A percentile compares a stretch with the other conserved stretches of the same genome.
Conservation (phyloP, 2,888 invertebrate genomes). For the Prosopocoilus inquinatus region DNA sequence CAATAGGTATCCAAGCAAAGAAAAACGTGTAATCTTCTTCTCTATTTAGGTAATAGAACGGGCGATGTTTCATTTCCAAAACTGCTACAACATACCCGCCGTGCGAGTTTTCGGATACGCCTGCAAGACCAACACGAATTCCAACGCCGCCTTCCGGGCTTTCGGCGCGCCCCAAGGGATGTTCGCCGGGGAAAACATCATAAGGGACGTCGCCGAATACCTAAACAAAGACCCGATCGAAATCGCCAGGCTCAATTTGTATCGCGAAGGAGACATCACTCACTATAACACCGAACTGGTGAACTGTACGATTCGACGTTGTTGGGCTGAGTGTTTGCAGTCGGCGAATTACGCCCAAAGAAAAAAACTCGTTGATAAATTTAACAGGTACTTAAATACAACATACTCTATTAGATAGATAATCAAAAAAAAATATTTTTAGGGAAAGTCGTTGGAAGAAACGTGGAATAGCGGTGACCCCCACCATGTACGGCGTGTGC, state of each 20-base stretch:
- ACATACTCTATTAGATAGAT: no score
- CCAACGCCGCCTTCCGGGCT: slow-evolving; percentile 91
- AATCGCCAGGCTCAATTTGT: slow-evolving; percentile 73
- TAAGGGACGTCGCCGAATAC: slow-evolving; percentile 71
- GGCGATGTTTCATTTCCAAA: slow-evolving; percentile 81
- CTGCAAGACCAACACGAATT: slow-evolving; percentile 87
- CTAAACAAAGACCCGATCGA: slow-evolving; percentile 64
- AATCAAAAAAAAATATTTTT: slow-evolving; percentile 10
- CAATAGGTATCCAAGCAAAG: not conserved
- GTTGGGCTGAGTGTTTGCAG: slow-evolving; percentile 71
- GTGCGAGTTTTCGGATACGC: slow-evolving; percentile 67
- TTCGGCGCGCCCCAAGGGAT: slow-evolving; percentile 92
- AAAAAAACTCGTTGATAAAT: slow-evolving; percentile 59
- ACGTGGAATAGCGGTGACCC: slow-evolving; percentile 76
- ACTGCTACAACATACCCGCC: slow-evolving; percentile 78
- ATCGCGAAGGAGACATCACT: slow-evolving; percentile 72
- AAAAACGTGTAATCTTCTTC: not conserved
- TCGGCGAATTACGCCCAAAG: slow-evolving; percentile 65
- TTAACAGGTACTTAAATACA: slow-evolving; percentile 69
- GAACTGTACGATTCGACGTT: slow-evolving; percentile 69
- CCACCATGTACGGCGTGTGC: slow-evolving; percentile 83
- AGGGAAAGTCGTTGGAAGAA: slow-evolving; percentile 82
- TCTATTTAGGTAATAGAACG: slow-evolving; percentile 71
- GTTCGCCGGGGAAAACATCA: slow-evolving; percentile 78
- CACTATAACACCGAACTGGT: slow-evolving; percentile 74